A percentile compares a stretch with the other conserved stretches of the same genome.
Evolutionary conservation across 2,113 vertebrate genomes (phyloP).

Genomic region (Caranx ignobilis): DNA sequence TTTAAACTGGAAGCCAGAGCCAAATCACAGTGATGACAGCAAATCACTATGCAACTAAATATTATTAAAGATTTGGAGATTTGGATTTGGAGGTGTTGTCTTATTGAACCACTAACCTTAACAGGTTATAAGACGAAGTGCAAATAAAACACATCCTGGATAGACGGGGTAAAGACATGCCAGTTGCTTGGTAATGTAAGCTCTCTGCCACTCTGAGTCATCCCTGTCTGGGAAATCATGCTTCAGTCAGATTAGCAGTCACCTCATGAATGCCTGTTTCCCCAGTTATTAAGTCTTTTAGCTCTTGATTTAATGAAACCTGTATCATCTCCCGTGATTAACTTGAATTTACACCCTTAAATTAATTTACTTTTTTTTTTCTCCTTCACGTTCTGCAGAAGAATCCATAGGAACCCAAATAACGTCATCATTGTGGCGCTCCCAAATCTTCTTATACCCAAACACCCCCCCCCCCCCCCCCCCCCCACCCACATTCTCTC

Average conservation of each 20-base stretch:
- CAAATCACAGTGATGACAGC: slow-evolving; percentile 33
- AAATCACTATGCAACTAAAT: slow-evolving; percentile 42
- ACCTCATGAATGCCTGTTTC: slow-evolving; percentile 42
- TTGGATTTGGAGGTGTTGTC: background rate
- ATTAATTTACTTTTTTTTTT: background rate
- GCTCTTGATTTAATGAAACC: slow-evolving; percentile 33
- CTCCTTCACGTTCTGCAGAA: slow-evolving; percentile 6
- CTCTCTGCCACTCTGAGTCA: slow-evolving; percentile 49
- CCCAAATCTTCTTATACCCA: slow-evolving; percentile 35
- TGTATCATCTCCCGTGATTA: slow-evolving; percentile 29
- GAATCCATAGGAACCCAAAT: slow-evolving; percentile 15
- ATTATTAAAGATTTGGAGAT: slow-evolving; percentile 17
- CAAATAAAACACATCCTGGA: slow-evolving; percentile 37
- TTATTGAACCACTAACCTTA: slow-evolving; percentile 17
- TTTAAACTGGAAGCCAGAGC: slow-evolving; percentile 39
- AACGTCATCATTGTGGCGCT: slow-evolving; percentile 25
- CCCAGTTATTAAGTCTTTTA: slow-evolving; percentile 39
- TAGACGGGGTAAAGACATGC: slow-evolving; percentile 27
- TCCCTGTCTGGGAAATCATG: slow-evolving; percentile 52
- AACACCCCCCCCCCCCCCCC: slow-evolving; percentile 47
- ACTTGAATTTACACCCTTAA: slow-evolving; percentile 25
- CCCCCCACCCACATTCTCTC: slow-evolving; percentile 9
- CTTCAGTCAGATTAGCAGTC: slow-evolving; percentile 62
- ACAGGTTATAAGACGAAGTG: slow-evolving; percentile 18
- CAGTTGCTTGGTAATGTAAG: slow-evolving; percentile 4